Percentiles rank a stretch among this genome's conserved stretches.
These are phyloP conservation scores for Eucera pruinosa DNA, from an alignment of 2,888 invertebrate genomes.

Conservation along the genomic window DNA sequence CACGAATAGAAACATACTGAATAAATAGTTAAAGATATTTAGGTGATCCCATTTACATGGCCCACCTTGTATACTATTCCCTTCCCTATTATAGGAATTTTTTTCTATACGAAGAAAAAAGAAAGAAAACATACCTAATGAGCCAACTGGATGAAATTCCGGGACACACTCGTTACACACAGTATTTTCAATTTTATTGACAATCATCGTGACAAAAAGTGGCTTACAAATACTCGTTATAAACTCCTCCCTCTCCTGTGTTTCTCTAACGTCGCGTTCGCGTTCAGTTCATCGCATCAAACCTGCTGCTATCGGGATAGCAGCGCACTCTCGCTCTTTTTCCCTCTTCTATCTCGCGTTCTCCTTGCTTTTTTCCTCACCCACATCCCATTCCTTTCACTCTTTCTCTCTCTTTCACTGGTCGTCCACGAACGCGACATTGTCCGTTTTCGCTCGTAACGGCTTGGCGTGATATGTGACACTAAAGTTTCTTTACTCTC, in stretches of 20 bases:
- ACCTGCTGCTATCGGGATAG: conserved; percentile 22
- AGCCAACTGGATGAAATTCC: conserved; percentile 32
- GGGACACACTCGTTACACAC: conserved; percentile 67
- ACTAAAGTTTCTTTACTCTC: conserved; percentile 75
- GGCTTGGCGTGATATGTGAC: conserved; percentile 79
- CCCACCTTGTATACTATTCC: too few relatives aligned
- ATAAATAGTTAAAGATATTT: too few relatives aligned
- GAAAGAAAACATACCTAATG: neutral
- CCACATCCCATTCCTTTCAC: neutral
- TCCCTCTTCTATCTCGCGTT: neutral
- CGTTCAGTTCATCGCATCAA: conserved; percentile 20
- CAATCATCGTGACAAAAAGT: conserved; percentile 81
- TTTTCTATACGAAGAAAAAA: neutral
- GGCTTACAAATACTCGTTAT: conserved; percentile 77
- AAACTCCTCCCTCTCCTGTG: conserved; percentile 60
- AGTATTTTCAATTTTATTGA: conserved; percentile 76
- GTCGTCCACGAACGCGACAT: conserved; percentile 62
- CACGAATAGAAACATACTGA: too few relatives aligned
- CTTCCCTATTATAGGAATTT: too few relatives aligned
- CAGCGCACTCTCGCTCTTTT: conserved; percentile 15
- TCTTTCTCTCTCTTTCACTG: conserved; percentile 8
- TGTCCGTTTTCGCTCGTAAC: conserved; percentile 65
- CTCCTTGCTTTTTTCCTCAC: neutral
- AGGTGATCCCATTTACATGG: too few relatives aligned
- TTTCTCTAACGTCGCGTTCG: conserved; percentile 58